Evolutionary conservation across 2,113 vertebrate species (phyloP), one percentile per base, ranked within the genome.

Genomic region (Choloepus hoffmanni): DNA sequence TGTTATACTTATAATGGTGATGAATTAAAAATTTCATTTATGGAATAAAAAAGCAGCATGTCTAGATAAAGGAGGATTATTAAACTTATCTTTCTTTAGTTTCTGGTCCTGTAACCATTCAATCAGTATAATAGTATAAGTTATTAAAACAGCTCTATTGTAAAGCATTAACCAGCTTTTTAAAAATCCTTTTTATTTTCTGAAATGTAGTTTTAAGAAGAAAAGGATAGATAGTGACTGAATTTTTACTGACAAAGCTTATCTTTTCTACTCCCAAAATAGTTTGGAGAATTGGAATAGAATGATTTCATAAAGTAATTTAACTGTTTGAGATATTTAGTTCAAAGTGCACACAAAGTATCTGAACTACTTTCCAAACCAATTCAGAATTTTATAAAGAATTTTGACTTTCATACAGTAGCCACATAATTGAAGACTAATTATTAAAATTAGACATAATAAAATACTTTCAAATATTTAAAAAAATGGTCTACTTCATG

Each of bases 51-150:
- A 77, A 85, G 14, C 65, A 82, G 30, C 48, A 33, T 92, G 95
- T 36, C 7, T 79, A 97, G 93, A 98, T 97, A 98, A 97, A 96
- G 26, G 36, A 62, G 73, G 1, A 90, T 97, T 97, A 96, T 98
- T 98, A 97, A 98, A 98, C 96, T 97, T 95, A 97, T 85, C 90
- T 76, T 95, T 96, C 33, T 63, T 68, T 91, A 95, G 40, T 92
- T 96, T 77, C 89, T 43, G 2, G 28, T 36, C 92, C 96, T 96
- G 33, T n/a, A 97, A 87, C 73, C 92, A 89, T 91, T 96, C 90
- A 95, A 92, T 67, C 53, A 96, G 55, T 45, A 21, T 85, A 97
- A 93, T 92, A 15, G 4, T 96, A 65, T 97, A 97, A 94, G 68
- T 72, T 97, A 92, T 96, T 98, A 96, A 94, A 97, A 94, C 28